Conservation (phyloP, 2,113 vertebrate genomes). For the Phrynosoma platyrhinos region DNA sequence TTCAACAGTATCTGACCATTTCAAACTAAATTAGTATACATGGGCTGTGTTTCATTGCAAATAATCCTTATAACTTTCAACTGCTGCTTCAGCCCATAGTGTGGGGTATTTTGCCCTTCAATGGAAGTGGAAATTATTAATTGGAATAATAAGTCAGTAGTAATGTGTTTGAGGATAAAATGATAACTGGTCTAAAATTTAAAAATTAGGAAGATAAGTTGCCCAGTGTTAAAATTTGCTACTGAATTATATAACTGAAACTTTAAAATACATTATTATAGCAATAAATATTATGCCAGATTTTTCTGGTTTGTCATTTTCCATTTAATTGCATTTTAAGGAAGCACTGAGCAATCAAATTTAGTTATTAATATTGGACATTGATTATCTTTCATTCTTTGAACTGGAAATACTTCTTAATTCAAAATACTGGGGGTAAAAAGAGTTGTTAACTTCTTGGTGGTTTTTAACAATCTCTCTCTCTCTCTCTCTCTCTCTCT, state of each 20-base stretch:
- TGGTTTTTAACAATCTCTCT: too few relatives aligned
- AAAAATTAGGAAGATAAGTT: neutral
- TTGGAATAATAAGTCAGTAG: neutral
- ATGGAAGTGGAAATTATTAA: neutral
- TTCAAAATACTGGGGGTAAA: neutral
- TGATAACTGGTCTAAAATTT: neutral
- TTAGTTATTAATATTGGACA: neutral
- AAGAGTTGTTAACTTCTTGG: neutral
- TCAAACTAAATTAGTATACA: neutral
- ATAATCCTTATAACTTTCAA: neutral
- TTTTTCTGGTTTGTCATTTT: neutral
- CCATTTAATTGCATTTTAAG: neutral
- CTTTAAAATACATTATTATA: neutral
- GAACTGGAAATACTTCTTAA: neutral
- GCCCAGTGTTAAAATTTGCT: neutral
- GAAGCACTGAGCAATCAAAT: neutral
- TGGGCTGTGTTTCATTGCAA: slow-evolving; percentile 2
- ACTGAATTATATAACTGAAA: neutral
- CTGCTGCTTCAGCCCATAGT: neutral
- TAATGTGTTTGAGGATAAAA: accelerated
- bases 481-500: too few relatives aligned
- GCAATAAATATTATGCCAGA: neutral
- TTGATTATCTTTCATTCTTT: neutral
- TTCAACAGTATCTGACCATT: neutral
- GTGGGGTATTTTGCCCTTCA: neutral